Evolutionary conservation across 2,113 vertebrate species (phyloP), one percentile per base, ranked within the genome.

Genomic region (Anser brachyrhynchus): DNA sequence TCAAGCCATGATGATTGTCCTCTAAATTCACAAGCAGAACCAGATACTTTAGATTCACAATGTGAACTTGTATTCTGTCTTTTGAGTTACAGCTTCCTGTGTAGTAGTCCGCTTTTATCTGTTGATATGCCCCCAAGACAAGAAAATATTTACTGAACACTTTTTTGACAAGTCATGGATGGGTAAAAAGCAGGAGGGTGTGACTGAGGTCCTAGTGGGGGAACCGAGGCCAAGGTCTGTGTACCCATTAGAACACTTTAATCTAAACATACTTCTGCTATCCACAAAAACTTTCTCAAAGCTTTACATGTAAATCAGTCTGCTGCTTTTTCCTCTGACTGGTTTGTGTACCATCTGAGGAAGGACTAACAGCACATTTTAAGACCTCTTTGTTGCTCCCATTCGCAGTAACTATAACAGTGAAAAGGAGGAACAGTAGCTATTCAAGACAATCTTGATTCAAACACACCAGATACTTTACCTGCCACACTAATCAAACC

Each of bases 61-160:
- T 3, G 8, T 0, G 66, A 41, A 62, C 28, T 11, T 71, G 41
- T 69, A 20, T 21, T 55, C 28, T 43, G 10, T 43, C 7, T 33
- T 65, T 41, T 33, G 12, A 41, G 43, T 49, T 23, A 78, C 25
- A 57, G 25, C 64, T 75, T 62, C 44, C 67, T 22, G 29, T 3
- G 2, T 4, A 65, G 21, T 11, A 33, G 25, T 18, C 61, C 80
- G 49, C 22, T 89, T 79, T 66, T 62, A 52, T 29, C 31, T 62
- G 33, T 9, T 62, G 12, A 28, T 35, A 78, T 51, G 19, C 12
- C 6, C 62, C 15, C 0, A 0, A 65, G 17, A 21, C 28, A 66
- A 41, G 28, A 74, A 82, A 33, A 57, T 5, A 39, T 29, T 39
- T 2, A 6, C 19, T 7, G 13, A 44, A 61, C 2, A 6, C 4